These are phyloP conservation scores for Pachycephus smyrnensis DNA, from an alignment of 2,888 invertebrate genomes.

Conservation along the genomic window DNA sequence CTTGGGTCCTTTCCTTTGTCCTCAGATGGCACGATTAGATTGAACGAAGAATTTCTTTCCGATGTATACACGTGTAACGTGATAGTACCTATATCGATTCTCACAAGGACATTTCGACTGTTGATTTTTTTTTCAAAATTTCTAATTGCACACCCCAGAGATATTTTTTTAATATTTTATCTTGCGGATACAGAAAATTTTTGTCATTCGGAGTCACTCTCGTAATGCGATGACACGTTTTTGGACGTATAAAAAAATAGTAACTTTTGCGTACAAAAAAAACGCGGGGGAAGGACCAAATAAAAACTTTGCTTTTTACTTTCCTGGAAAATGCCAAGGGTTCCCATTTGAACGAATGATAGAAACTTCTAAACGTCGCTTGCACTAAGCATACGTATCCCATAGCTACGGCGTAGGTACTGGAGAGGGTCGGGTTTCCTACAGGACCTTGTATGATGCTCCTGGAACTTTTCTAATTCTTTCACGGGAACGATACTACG, in stretches of 20 bases:
- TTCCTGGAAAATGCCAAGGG: conserved; percentile 12
- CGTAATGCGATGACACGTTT: accelerated
- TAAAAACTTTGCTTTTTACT: conserved; percentile 24
- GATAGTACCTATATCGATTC: neutral
- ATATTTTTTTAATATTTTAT: too few relatives aligned
- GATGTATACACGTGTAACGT: neutral
- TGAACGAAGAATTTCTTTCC: neutral
- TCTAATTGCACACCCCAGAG: too few relatives aligned
- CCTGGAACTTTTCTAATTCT: conserved; percentile 18
- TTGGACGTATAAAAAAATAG: neutral
- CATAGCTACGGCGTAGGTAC: neutral
- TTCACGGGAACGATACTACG: conserved; percentile 14
- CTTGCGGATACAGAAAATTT: too few relatives aligned
- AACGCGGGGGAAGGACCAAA: neutral
- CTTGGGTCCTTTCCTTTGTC: neutral
- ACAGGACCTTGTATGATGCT: neutral
- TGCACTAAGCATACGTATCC: neutral
- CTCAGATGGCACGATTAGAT: neutral
- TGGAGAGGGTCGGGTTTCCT: neutral
- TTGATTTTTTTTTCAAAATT: too few relatives aligned
- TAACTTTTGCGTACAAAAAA: neutral
- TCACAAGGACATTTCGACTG: neutral
- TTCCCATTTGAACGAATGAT: conserved; percentile 14
- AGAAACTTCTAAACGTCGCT: conserved; percentile 15
- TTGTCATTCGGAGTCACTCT: too few relatives aligned